Evolutionary conservation across 2,113 vertebrate genomes (phyloP).

Genomic region (Leucosticte australis): DNA sequence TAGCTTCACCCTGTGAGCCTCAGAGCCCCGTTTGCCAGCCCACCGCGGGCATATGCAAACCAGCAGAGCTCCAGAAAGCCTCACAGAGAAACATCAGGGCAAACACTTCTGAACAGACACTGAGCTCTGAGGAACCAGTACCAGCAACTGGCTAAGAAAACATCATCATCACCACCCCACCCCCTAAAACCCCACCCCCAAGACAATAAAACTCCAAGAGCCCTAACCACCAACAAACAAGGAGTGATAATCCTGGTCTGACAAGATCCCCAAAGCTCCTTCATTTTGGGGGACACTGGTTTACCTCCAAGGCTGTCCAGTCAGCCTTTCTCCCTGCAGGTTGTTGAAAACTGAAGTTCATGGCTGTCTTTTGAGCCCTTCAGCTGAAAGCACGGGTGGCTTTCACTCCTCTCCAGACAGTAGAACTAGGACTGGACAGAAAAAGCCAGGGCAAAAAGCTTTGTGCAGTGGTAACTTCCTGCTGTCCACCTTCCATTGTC

Average conservation of each 20-base stretch:
- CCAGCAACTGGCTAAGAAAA: not conserved
- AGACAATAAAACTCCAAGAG: not conserved
- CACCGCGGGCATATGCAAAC: not conserved
- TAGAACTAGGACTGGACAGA: not conserved
- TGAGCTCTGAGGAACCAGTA: not conserved
- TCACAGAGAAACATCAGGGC: not conserved
- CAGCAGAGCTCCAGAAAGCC: not conserved
- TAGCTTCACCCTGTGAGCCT: not conserved
- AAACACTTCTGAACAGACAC: not conserved
- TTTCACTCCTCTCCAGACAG: not conserved
- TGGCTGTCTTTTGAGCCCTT: not conserved
- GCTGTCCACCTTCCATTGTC: not conserved
- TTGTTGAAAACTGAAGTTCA: not conserved
- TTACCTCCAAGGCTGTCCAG: not conserved
- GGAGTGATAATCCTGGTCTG: not conserved
- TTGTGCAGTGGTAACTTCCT: not conserved
- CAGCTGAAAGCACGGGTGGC: not conserved
- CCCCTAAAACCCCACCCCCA: not conserved
- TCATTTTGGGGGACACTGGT: not conserved
- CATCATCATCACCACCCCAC: accelerated
- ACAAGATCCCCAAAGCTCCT: not conserved
- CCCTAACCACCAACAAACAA: not conserved
- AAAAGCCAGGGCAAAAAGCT: not conserved
- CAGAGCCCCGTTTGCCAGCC: not conserved
- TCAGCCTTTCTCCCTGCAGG: not conserved